Percentiles rank a stretch among this genome's conserved stretches.
Evolutionary conservation across 92 coral and sea anemone genomes (phyloP).

Genomic region (Siderastrea siderea): DNA sequence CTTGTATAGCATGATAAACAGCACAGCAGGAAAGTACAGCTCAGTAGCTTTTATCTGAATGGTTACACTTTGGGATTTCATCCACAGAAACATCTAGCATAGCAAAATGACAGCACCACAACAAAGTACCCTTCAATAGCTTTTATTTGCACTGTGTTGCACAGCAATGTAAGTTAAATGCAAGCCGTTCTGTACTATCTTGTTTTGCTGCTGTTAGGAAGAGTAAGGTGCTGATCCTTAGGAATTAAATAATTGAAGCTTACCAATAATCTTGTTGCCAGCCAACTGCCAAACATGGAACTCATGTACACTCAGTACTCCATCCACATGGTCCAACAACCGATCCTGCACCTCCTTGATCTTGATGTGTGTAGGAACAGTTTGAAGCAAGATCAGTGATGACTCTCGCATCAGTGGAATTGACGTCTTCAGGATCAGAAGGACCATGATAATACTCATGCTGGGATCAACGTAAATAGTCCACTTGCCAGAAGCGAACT

Average conservation of each 20-base stretch:
- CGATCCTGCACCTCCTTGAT: conserved; percentile 94
- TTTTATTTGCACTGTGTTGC: too few species aligned
- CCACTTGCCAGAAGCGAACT: conserved; percentile 93
- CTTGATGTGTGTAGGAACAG: conserved; percentile 98
- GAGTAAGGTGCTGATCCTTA: too few species aligned
- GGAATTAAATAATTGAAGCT: not conserved
- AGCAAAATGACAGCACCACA: too few species aligned
- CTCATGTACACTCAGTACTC: conserved; percentile 95
- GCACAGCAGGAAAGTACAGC: too few species aligned
- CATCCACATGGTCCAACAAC: conserved; percentile 89
- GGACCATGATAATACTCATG: conserved; percentile 94
- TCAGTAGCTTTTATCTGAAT: too few species aligned
- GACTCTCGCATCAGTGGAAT: conserved; percentile 96
- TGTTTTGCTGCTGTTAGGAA: not conserved
- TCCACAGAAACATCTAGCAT: too few species aligned
- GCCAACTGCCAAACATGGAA: conserved; percentile 99
- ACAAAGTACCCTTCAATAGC: too few species aligned
- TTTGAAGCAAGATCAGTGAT: conserved; percentile 92
- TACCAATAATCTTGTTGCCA: conserved; percentile 97
- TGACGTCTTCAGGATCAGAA: conserved; percentile 90
- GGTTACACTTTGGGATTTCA: too few species aligned
- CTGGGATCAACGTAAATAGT: conserved; percentile 93
- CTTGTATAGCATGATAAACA: too few species aligned
- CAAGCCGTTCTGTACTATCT: too few species aligned
- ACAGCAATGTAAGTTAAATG: too few species aligned